These are phyloP conservation scores for Neoaliturus tenellus DNA, from an alignment of 2,888 invertebrate genomes.

Conservation along the genomic window DNA sequence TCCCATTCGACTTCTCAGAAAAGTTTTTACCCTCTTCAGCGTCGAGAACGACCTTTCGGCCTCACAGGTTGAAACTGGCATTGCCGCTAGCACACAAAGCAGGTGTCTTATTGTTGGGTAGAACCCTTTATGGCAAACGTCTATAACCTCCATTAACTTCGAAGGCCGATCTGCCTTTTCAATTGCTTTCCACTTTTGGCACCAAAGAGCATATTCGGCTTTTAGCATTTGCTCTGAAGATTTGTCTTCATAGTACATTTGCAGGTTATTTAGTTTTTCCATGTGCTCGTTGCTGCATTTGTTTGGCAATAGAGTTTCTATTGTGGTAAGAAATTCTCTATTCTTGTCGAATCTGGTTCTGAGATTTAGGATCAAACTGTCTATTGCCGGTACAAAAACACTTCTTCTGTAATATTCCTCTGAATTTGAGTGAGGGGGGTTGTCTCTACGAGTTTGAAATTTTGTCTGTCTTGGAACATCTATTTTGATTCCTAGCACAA, in stretches of 20 bases:
- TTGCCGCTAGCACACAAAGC: too few relatives aligned
- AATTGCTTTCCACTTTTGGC: constrained; percentile 10
- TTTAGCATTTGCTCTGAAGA: neutral
- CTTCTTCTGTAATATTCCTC: constrained; percentile 25
- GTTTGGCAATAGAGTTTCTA: neutral
- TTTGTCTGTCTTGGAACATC: neutral
- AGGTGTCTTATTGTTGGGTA: too few relatives aligned
- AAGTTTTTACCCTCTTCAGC: too few relatives aligned
- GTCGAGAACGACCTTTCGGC: too few relatives aligned
- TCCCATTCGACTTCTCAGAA: too few relatives aligned
- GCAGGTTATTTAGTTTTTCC: neutral
- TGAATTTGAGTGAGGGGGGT: neutral
- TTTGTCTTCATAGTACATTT: neutral
- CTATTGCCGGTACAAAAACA: constrained; percentile 37
- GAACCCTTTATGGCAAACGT: too few relatives aligned
- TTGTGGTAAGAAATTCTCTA: neutral
- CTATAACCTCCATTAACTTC: too few relatives aligned
- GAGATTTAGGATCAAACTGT: neutral
- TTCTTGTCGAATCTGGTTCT: constrained; percentile 12
- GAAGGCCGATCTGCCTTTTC: too few relatives aligned
- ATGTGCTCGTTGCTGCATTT: neutral
- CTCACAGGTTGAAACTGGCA: too few relatives aligned
- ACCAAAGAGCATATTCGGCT: constrained; percentile 28
- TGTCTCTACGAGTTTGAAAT: constrained; percentile 37
- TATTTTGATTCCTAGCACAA: constrained; percentile 1